Conservation (phyloP, 2,113 vertebrate species). For the Chamaetylas fuelleborni region DNA sequence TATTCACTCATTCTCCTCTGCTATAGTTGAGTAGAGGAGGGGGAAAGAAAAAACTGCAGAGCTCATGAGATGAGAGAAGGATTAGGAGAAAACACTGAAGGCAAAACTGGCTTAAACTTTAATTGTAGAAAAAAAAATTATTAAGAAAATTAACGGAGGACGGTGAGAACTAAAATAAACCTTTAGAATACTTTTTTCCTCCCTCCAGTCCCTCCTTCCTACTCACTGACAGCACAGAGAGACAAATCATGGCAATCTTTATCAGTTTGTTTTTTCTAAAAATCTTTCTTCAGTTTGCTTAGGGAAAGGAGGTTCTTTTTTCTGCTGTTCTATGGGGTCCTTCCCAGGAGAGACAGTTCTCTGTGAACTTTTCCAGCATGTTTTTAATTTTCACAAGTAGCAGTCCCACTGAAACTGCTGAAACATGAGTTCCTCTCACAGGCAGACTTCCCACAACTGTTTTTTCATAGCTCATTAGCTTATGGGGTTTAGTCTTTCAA, state of each 20-base stretch:
- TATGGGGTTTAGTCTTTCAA: too few relatives aligned
- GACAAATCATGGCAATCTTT: too few relatives aligned
- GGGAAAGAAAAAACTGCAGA: too few relatives aligned
- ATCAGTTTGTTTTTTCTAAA: neutral
- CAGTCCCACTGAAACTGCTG: fast-evolving
- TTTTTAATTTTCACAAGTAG: neutral
- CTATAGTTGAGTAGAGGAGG: too few relatives aligned
- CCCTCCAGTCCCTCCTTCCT: neutral
- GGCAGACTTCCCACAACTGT: too few relatives aligned
- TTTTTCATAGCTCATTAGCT: too few relatives aligned
- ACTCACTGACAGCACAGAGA: too few relatives aligned
- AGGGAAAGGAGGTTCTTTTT: neutral
- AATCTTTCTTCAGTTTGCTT: neutral
- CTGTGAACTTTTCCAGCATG: neutral
- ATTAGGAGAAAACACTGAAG: neutral
- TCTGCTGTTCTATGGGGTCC: neutral
- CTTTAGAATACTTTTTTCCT: neutral
- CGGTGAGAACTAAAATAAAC: neutral
- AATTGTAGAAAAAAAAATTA: too few relatives aligned
- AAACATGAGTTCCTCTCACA: neutral
- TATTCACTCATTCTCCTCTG: too few relatives aligned
- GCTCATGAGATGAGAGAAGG: neutral
- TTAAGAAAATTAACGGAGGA: neutral
- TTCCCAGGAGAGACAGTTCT: neutral
- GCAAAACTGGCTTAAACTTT: neutral